Evolutionary conservation across 2,113 vertebrate species (phyloP).

Genomic region (Polypterus senegalus): DNA sequence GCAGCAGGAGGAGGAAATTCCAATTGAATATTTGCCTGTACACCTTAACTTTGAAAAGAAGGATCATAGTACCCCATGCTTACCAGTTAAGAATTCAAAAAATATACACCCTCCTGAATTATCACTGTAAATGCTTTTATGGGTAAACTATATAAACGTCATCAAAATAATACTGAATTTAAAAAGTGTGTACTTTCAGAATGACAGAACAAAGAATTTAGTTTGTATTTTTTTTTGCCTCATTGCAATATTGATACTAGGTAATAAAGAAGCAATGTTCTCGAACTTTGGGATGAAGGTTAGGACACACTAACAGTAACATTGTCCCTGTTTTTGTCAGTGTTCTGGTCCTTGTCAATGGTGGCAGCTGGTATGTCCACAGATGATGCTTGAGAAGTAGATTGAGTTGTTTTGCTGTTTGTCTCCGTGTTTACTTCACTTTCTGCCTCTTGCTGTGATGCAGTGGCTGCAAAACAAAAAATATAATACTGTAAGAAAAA

Average conservation of each 20-base stretch:
- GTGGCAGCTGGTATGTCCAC: conserved; percentile 31
- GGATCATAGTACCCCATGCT: too few relatives aligned
- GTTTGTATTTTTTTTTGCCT: too few relatives aligned
- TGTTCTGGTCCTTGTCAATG: conserved; percentile 45
- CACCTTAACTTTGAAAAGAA: too few relatives aligned
- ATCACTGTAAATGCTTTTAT: too few relatives aligned
- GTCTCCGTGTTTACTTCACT: conserved; percentile 62
- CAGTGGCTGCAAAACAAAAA: conserved; percentile 57
- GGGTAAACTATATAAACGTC: too few relatives aligned
- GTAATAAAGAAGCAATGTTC: too few relatives aligned
- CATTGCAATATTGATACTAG: too few relatives aligned
- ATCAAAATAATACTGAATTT: conserved; percentile 5
- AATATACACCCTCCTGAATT: too few relatives aligned
- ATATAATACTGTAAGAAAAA: conserved; percentile 4
- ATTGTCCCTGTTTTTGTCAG: conserved; percentile 74
- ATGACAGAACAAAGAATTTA: neutral
- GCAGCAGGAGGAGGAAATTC: too few relatives aligned
- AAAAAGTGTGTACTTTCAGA: conserved; percentile 8
- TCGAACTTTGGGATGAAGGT: conserved; percentile 12
- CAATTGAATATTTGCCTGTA: too few relatives aligned
- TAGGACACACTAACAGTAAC: conserved; percentile 65
- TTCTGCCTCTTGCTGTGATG: conserved; percentile 83
- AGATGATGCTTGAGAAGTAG: conserved; percentile 40
- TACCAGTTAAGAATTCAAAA: too few relatives aligned
- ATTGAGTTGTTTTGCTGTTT: conserved; percentile 59